A percentile compares a stretch with the other conserved stretches of the same genome.
Evolutionary conservation across 2,797 vertebrate genomes (phyloP).

Genomic region (Scolopax rusticola): DNA sequence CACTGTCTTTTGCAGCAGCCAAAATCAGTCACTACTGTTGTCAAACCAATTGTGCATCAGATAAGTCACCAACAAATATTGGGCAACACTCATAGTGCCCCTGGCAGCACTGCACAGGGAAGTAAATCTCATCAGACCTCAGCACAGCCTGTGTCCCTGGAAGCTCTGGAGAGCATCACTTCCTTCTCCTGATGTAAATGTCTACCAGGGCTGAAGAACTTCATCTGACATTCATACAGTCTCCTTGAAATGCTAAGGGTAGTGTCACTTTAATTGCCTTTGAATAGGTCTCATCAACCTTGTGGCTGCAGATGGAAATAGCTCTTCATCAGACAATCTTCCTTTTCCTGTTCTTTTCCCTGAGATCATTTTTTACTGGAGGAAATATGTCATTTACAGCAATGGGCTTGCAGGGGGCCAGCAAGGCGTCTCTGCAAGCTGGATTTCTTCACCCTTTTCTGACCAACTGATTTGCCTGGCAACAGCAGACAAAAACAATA

Average conservation of each 20-base stretch:
- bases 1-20: neutral
- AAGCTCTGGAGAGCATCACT: neutral
- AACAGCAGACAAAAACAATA: neutral
- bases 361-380: neutral
- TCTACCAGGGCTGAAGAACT: neutral
- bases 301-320: neutral
- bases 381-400: neutral
- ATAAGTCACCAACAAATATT: neutral
- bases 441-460: conserved; percentile 2
- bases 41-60: neutral
- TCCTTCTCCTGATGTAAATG: neutral
- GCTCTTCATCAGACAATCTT: neutral
- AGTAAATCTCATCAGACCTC: neutral
- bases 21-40: neutral
- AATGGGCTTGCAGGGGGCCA: neutral
- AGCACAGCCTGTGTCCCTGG: neutral
- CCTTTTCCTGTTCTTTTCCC: neutral
- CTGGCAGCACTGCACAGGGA: neutral
- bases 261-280: neutral
- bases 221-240: neutral
- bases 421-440: neutral
- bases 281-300: neutral
- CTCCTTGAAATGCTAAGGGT: neutral
- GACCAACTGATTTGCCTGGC: conserved; percentile 28
- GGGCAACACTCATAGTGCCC: neutral